Evolutionary conservation across 2,888 invertebrate genomes (phyloP).

Genomic region (Seira ritae): DNA sequence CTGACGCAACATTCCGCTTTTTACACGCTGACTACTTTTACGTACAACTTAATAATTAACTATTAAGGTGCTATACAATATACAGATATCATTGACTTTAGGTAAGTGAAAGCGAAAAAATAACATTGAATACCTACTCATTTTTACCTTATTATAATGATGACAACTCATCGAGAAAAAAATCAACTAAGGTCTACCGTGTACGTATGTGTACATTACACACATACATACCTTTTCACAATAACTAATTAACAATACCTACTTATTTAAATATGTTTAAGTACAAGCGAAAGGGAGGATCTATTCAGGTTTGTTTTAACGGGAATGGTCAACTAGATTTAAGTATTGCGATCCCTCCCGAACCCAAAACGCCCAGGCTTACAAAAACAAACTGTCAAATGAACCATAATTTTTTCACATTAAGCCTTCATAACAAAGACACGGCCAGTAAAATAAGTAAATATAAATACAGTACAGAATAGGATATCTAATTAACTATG

Average conservation of each 20-base stretch:
- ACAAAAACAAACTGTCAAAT: neutral
- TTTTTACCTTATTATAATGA: conserved; percentile 18
- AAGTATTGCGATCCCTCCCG: no score
- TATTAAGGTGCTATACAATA: conserved; percentile 9
- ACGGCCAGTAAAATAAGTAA: neutral
- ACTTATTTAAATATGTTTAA: no score
- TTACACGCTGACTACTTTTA: conserved; percentile 50
- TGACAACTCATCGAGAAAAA: neutral
- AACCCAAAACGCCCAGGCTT: no score
- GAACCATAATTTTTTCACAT: conserved; percentile 9
- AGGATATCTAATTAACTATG: neutral
- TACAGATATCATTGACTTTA: conserved; percentile 10
- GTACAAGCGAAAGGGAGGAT: no score
- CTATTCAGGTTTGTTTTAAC: no score
- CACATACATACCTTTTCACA: neutral
- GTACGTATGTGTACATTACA: conserved; percentile 3
- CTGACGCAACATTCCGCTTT: conserved; percentile 63
- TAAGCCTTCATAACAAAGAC: conserved; percentile 3
- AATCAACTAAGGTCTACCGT: conserved; percentile 4
- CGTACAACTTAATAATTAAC: conserved; percentile 15
- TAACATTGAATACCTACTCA: conserved; percentile 24
- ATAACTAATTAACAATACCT: conserved; percentile 18
- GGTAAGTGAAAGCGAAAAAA: conserved; percentile 12
- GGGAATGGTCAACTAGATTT: no score
- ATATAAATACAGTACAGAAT: neutral